Base-by-base conservation (phyloP, 1,140 invertebrate species). In the Halictus rubicundus region DNA sequence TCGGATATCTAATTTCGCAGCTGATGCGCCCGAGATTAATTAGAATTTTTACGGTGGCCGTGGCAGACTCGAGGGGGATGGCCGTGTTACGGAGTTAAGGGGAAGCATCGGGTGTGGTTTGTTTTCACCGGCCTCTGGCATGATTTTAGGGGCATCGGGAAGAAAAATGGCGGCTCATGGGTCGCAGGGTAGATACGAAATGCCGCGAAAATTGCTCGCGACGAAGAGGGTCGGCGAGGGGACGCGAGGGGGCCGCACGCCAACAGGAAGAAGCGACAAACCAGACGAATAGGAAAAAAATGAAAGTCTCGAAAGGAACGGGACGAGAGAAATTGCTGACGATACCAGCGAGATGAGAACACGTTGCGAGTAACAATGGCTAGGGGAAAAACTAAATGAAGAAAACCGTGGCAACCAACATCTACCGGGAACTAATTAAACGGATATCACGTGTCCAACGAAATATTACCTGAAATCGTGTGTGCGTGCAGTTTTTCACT, bases 121-220 rank as follows among this genome's bases (percentile, higher is more conserved):
- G 39, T 63, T 63, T 63, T 61, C 76, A 72, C 64, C 54, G 72
- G 54, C 25, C 23, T 6, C 21, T 14, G 23, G 37, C 68, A 65
- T 72, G 59, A 65, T 78, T 72, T 49, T 46, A n/a, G 16, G 42
- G 21, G 19, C 64, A 39, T 68, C 52, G 37, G 39, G 54, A 63
- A 63, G 57, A 69, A 72, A 72, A 32, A 78, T 64, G 61, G 37
- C 69, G 27, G 32, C 19, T 25, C 52, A 64, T 21, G 59, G 42
- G 16, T 52, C 25, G 65, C 39, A 12, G 21, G 57, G 4, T 77
- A n/a, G n/a, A n/a, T n/a, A 39, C 42, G 66, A 70, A 54, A n/a
- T n/a, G 76, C n/a, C 23, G 68, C 32, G 52, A 71, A 78, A 71
- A 71, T 78, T 64, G 60, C 59, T 61, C 57, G 37, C 61, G 46